These are phyloP conservation scores for Garra rufa DNA, from an alignment of 2,113 vertebrate species.

Conservation along the genomic window DNA sequence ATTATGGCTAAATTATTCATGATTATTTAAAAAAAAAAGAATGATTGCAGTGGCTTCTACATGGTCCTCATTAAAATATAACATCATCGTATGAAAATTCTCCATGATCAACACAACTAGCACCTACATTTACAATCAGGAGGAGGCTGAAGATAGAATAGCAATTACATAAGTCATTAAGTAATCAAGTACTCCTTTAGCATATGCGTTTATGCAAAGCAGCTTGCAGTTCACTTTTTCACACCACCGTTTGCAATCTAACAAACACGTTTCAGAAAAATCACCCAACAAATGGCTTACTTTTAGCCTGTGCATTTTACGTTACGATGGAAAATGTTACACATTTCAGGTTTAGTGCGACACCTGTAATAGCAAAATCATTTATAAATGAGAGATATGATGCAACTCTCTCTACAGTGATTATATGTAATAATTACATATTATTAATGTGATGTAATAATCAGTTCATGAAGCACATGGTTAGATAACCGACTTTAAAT, in stretches of 20 bases:
- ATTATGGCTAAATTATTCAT: neutral
- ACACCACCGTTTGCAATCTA: neutral
- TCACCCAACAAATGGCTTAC: neutral
- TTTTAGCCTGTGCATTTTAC: neutral
- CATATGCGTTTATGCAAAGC: neutral
- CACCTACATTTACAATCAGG: neutral
- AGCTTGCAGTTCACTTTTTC: neutral
- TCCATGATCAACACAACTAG: neutral
- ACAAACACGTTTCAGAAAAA: neutral
- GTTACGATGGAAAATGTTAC: neutral
- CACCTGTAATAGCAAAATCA: neutral
- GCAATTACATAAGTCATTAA: neutral
- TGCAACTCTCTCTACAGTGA: neutral
- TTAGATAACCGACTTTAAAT: slow-evolving; percentile 1
- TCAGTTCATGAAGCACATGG: neutral
- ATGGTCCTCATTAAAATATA: neutral
- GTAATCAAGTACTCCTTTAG: neutral
- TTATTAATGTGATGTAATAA: neutral
- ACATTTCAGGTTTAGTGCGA: neutral
- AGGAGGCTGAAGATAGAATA: neutral
- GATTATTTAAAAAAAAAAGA: neutral
- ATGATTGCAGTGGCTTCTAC: neutral
- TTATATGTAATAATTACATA: neutral
- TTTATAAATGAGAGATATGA: neutral
- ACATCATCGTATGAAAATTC: neutral